Evolutionary conservation across 2,797 vertebrate genomes (phyloP).

Genomic region (Cottoperca gobio): DNA sequence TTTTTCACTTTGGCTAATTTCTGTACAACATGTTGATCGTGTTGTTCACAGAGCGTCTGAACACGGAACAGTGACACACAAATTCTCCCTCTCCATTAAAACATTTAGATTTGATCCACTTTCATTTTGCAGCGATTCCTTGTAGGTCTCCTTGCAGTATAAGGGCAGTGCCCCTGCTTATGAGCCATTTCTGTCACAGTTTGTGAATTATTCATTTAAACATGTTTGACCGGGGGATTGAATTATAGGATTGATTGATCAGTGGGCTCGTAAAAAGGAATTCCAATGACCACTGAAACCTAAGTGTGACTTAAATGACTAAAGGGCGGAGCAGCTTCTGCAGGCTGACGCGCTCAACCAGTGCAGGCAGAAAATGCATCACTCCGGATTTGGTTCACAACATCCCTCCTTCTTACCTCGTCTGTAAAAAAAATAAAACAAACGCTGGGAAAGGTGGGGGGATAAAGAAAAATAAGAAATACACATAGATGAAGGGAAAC

Average conservation of each 20-base stretch:
- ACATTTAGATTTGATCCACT: slow-evolving; percentile 32
- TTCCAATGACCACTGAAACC: slow-evolving; percentile 74
- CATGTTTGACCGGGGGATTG: slow-evolving; percentile 76
- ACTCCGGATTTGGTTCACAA: slow-evolving; percentile 8
- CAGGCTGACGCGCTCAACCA: neutral
- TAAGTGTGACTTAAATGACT: slow-evolving; percentile 74
- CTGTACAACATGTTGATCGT: neutral
- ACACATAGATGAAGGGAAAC: neutral
- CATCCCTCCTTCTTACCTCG: neutral
- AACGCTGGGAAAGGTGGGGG: neutral
- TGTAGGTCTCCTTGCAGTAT: slow-evolving; percentile 60
- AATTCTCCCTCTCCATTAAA: slow-evolving; percentile 22
- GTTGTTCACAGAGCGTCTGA: neutral
- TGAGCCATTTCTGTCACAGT: slow-evolving; percentile 68
- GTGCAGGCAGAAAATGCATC: slow-evolving; percentile 12
- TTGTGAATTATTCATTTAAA: slow-evolving; percentile 81
- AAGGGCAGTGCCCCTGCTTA: slow-evolving; percentile 48
- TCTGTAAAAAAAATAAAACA: neutral
- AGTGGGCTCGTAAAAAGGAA: slow-evolving; percentile 74
- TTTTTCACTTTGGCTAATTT: neutral
- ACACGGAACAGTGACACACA: neutral
- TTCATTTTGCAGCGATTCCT: slow-evolving; percentile 43
- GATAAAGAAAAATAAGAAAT: too few relatives aligned
- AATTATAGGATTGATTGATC: slow-evolving; percentile 78
- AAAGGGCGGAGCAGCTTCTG: slow-evolving; percentile 41